Conservation (phyloP, 2,888 invertebrate genomes). For the Protonemura montana region DNA sequence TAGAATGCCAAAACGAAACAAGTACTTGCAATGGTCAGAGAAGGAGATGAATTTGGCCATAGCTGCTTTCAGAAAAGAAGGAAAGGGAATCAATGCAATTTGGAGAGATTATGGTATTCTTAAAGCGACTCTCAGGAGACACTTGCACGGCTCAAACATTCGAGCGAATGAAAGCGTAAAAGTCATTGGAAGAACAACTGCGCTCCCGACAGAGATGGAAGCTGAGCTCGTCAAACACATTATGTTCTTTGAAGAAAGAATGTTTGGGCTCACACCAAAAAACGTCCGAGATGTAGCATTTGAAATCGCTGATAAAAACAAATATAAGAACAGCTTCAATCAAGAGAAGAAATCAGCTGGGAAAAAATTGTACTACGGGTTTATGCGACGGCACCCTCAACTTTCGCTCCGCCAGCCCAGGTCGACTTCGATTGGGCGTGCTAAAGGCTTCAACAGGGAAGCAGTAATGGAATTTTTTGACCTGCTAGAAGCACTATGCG, state of each 20-base stretch:
- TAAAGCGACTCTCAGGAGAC: background rate
- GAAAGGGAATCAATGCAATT: background rate
- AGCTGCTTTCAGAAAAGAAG: background rate
- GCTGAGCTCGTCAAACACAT: conserved; percentile 33
- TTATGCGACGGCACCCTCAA: conserved; percentile 49
- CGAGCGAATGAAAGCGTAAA: background rate
- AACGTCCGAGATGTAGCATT: conserved; percentile 50
- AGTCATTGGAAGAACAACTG: background rate
- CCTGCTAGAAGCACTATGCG: conserved; percentile 48
- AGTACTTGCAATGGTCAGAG: conserved; percentile 8
- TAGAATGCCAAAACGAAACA: conserved; percentile 17
- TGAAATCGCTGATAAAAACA: conserved; percentile 49
- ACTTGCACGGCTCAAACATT: background rate
- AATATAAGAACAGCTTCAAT: conserved; percentile 48
- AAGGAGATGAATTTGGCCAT: background rate
- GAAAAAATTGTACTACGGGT: conserved; percentile 50
- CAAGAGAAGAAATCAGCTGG: conserved; percentile 48
- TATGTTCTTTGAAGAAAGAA: conserved; percentile 12
- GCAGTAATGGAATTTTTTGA: conserved; percentile 49
- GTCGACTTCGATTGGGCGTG: conserved; percentile 48
- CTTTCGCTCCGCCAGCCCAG: conserved; percentile 47
- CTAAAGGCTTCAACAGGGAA: conserved; percentile 49
- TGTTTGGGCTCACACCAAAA: conserved; percentile 48
- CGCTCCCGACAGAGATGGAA: conserved; percentile 25
- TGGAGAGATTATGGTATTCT: background rate